Percentiles rank a stretch among this genome's conserved stretches.
phyloP scores from a whole-genome alignment of 2,113 vertebrate species.

The Lutjanus erythropterus region DNA sequence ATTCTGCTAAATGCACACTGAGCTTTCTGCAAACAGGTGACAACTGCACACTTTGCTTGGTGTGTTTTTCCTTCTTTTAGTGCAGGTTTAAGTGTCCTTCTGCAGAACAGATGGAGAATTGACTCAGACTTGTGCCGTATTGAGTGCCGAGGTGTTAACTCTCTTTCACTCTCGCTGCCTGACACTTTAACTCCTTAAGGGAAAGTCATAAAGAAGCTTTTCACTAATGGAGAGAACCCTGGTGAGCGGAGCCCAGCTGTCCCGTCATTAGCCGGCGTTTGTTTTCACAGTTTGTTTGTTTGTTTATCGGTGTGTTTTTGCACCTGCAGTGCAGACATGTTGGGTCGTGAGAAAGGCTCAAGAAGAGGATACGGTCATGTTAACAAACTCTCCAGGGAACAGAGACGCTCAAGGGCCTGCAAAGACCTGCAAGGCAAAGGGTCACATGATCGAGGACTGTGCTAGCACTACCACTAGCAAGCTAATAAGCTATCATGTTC shows the following conservation, averaged over 20 bases:
- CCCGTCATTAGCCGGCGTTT: slow-evolving; percentile 69
- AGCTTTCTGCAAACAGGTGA: not conserved
- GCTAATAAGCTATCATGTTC: not conserved
- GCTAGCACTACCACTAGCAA: not conserved
- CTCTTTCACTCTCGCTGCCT: slow-evolving; percentile 24
- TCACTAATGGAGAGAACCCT: slow-evolving; percentile 66
- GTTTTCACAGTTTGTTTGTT: slow-evolving; percentile 78
- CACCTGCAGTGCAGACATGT: slow-evolving; percentile 68
- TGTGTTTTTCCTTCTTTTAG: slow-evolving; percentile 12
- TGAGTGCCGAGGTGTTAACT: slow-evolving; percentile 43
- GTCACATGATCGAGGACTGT: not conserved
- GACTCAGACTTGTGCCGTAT: slow-evolving; percentile 35
- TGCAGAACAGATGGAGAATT: slow-evolving; percentile 50
- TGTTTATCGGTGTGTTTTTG: slow-evolving; percentile 74
- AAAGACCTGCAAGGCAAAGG: not conserved
- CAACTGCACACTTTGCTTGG: slow-evolving; percentile 8
- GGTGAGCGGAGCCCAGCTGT: slow-evolving; percentile 73
- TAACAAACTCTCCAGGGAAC: slow-evolving; percentile 28
- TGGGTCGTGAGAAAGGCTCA: slow-evolving; percentile 71
- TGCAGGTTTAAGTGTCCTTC: not conserved
- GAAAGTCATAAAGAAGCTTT: slow-evolving; percentile 68
- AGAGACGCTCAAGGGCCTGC: not conserved
- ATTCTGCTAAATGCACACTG: not conserved
- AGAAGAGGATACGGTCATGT: slow-evolving; percentile 20
- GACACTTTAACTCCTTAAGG: slow-evolving; percentile 57